Evolutionary conservation across 2,113 vertebrate species (phyloP).

Genomic region (Myrmecobius fasciatus): DNA sequence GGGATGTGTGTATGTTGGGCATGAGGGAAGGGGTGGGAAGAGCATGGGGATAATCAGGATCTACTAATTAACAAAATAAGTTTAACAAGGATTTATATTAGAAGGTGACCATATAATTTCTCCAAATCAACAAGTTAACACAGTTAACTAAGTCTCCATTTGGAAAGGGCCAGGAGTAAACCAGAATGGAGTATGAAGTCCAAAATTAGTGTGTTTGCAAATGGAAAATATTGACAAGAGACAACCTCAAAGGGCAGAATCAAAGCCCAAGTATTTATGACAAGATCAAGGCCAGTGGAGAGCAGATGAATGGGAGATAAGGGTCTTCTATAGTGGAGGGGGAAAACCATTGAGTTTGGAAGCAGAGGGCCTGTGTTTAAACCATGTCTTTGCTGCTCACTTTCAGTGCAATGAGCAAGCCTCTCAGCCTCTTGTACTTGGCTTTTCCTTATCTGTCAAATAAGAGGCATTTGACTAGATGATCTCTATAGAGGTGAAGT

Average conservation of each 20-base stretch:
- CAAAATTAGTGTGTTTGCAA: background rate
- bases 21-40: background rate
- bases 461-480: background rate
- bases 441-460: background rate
- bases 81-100: background rate
- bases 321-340: background rate
- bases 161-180: background rate
- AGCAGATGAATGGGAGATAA: background rate
- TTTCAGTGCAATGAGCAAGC: background rate
- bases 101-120: background rate
- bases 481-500: background rate
- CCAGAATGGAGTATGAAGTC: background rate
- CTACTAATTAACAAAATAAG: background rate
- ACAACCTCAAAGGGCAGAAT: background rate
- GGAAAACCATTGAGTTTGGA: background rate
- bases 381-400: background rate
- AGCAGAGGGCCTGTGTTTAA: background rate
- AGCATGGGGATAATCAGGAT: fast-evolving
- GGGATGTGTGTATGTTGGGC: background rate
- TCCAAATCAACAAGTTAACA: background rate
- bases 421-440: background rate
- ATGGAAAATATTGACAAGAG: background rate
- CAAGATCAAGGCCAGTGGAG: background rate
- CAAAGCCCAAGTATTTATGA: background rate
- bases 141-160: background rate